Base-by-base conservation (phyloP, 2,113 vertebrate genomes). In the Mustela lutreola region DNA sequence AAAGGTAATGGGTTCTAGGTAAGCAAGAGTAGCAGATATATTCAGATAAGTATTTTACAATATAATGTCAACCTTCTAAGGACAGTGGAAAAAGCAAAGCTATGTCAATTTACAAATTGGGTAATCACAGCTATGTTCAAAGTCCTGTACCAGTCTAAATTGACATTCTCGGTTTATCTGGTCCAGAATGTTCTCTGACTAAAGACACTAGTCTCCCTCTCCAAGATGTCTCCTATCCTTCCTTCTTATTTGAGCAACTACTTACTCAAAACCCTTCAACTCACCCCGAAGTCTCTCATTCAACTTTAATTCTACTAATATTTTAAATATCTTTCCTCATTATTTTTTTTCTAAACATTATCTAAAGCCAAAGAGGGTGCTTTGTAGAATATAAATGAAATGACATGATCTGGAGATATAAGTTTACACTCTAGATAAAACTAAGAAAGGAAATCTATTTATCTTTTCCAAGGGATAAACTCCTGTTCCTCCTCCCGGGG, bases 401-500 rank as follows among this genome's bases (percentile, higher is more conserved):
- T 93, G 11, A 62, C 22, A 45, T 19, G 36, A 75, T 15, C 18
- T 45, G 3, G 1, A 4, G 81, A 56, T 45, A 42, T 48, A 87
- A 95, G 12, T 33, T n/a, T 88, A 84, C 3, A 71, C 8, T 39
- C 4, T 58, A 79, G 28, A 91, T 79, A 83, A 96, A 89, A 67
- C 42, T 62, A 70, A 94, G 53, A 79, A 86, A 86, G 31, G 10
- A 93, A 89, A 89, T 84, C 31, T 70, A 53, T 45, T 26, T 86
- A 76, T 42, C 26, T 73, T 85, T 92, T 95, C 75, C 90, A 94
- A 95, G 42, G 18, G 83, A 95, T 91, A 96, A 92, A 73, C 4
- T 45, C 16, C 70, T 87, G 92, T 21, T 86, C n/a, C 19, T 85
- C 28, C 16, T 81, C 12, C 71, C 2, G 39, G 7, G 39, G 33